A percentile compares a stretch with the other conserved stretches of the same genome.
Conservation (phyloP, 2,797 vertebrate genomes). For the Siniperca undulata region DNA sequence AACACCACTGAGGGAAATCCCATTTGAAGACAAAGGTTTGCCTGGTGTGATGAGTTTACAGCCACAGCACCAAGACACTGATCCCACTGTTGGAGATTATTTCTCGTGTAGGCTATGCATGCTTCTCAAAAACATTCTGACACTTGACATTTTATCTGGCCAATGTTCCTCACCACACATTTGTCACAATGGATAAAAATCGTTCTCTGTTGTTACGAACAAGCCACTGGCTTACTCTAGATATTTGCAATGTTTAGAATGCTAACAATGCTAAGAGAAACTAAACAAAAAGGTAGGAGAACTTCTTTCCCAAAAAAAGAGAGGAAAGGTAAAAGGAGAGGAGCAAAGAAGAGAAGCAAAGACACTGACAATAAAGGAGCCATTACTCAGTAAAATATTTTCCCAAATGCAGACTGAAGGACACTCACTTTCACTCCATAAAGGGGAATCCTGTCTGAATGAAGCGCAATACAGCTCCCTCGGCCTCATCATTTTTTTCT, state of each 20-base stretch:
- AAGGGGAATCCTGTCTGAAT: constrained; percentile 49
- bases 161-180: constrained; percentile 22
- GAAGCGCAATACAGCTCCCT: constrained; percentile 7
- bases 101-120: constrained; percentile 42
- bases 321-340: not conserved
- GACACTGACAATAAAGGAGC: constrained; percentile 11
- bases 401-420: constrained; percentile 22
- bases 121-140: constrained; percentile 57
- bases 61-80: constrained; percentile 43
- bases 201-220: constrained; percentile 16
- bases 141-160: constrained; percentile 55
- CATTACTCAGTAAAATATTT: constrained; percentile 33
- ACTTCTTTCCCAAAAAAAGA: constrained; percentile 3
- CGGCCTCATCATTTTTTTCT: not conserved
- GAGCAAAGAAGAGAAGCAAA: not conserved
- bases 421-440: constrained; percentile 38
- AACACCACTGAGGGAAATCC: constrained; percentile 23
- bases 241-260: constrained; percentile 14
- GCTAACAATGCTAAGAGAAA: constrained; percentile 20
- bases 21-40: constrained; percentile 30
- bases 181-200: constrained; percentile 15
- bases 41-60: constrained; percentile 49
- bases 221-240: not conserved
- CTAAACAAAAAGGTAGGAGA: constrained; percentile 11
- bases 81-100: constrained; percentile 46